Conservation (phyloP, 2,888 invertebrate genomes). For the Andricus quercusramuli region DNA sequence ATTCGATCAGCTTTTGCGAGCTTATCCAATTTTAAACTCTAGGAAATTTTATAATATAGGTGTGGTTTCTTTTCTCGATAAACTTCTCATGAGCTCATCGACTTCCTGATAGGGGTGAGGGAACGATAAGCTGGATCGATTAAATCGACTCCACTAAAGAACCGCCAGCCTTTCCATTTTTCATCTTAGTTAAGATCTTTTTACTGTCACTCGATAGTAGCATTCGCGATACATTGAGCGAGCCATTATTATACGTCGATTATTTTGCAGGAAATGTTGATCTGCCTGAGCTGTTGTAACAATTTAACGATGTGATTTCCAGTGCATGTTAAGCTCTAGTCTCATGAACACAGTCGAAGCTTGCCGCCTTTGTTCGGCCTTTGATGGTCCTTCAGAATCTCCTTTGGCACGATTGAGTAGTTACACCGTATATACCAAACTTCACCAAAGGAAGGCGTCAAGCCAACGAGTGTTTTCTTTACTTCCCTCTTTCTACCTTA, state of each 20-base stretch:
- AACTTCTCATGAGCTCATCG: neutral
- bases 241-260: neutral
- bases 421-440: neutral
- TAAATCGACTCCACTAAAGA: neutral
- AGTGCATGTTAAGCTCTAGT: neutral
- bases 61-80: neutral
- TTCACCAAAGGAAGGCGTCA: slow-evolving; percentile 14
- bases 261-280: slow-evolving; percentile 5
- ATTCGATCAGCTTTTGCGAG: neutral
- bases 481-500: slow-evolving; percentile 22
- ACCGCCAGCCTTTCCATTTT: neutral
- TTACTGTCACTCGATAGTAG: neutral
- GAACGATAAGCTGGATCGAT: slow-evolving; percentile 27
- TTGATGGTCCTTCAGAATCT: slow-evolving; percentile 23
- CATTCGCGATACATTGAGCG: neutral
- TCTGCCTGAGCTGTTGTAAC: neutral
- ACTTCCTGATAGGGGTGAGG: neutral
- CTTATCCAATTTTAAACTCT: slow-evolving; percentile 1
- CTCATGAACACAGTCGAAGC: neutral
- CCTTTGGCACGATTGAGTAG: slow-evolving; percentile 1
- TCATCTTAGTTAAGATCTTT: neutral
- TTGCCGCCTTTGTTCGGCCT: slow-evolving; percentile 8
- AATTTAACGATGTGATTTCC: slow-evolving; percentile 2
- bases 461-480: slow-evolving; percentile 24
- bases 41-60: neutral